Evolutionary conservation across 2,113 vertebrate genomes (phyloP).

Genomic region (Lathamus discolor): DNA sequence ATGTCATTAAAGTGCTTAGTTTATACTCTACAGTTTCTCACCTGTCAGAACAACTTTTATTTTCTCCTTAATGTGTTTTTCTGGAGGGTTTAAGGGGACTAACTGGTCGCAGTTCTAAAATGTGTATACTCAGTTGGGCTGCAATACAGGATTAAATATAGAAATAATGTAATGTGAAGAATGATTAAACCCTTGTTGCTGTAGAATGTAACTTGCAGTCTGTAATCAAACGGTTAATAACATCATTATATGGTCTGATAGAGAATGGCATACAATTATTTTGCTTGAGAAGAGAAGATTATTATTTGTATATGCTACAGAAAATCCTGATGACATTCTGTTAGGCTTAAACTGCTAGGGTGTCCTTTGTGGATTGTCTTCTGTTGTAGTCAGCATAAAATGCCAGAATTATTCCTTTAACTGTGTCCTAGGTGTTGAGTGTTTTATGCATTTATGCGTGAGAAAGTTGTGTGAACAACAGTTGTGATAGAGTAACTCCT

Average conservation of each 20-base stretch:
- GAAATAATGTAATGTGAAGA: background rate
- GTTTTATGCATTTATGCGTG: background rate
- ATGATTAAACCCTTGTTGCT: background rate
- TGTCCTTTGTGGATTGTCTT: background rate
- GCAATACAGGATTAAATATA: background rate
- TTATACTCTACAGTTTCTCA: background rate
- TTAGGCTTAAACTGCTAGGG: background rate
- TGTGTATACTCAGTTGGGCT: background rate
- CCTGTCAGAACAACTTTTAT: background rate
- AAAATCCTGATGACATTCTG: background rate
- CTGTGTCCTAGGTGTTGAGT: background rate
- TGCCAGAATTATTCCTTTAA: background rate
- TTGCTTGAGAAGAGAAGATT: background rate
- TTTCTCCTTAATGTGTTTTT: background rate
- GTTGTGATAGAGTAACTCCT: background rate
- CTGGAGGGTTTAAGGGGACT: background rate
- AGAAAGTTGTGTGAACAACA: background rate
- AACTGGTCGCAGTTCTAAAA: background rate
- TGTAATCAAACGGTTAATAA: background rate
- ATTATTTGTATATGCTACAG: background rate
- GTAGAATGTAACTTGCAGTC: background rate
- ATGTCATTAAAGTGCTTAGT: background rate
- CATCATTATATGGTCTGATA: background rate
- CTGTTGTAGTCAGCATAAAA: background rate
- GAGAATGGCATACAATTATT: background rate